Percentiles rank a stretch among this genome's conserved stretches.
These are phyloP conservation scores for Drosophila macrothrix DNA, from an alignment of 2,888 invertebrate genomes.

Conservation along the genomic window DNA sequence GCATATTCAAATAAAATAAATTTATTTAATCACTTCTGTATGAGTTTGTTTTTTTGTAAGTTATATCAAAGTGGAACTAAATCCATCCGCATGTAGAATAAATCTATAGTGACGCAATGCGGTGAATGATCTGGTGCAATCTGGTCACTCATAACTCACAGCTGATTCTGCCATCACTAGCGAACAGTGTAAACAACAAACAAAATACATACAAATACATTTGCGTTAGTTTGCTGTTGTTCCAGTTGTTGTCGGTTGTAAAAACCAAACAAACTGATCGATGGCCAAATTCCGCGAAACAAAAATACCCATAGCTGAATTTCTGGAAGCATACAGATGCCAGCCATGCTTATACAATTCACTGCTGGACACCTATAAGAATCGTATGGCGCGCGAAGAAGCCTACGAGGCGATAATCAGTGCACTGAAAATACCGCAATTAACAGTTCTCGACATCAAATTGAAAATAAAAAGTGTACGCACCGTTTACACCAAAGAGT, in stretches of 20 bases:
- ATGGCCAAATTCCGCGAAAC: slow-evolving; percentile 79
- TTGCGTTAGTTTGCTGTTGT: slow-evolving; percentile 22
- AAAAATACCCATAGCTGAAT: slow-evolving; percentile 78
- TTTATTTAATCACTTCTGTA: neutral
- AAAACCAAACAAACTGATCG: slow-evolving; percentile 10
- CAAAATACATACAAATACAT: slow-evolving; percentile 7
- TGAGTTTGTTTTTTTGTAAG: neutral
- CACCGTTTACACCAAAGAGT: slow-evolving; percentile 83
- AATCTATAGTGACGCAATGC: neutral
- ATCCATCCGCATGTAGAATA: neutral
- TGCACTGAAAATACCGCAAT: slow-evolving; percentile 74
- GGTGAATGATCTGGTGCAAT: neutral
- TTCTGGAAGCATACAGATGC: slow-evolving; percentile 79
- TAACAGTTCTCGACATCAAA: slow-evolving; percentile 81
- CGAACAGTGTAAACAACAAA: slow-evolving; percentile 33
- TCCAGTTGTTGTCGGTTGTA: slow-evolving; percentile 5
- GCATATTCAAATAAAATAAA: neutral
- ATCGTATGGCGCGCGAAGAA: slow-evolving; percentile 74
- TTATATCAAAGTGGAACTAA: too few species aligned
- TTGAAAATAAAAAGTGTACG: slow-evolving; percentile 84
- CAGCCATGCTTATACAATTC: slow-evolving; percentile 83
- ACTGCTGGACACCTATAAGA: slow-evolving; percentile 78
- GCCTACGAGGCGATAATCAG: slow-evolving; percentile 78
- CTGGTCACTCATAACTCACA: slow-evolving; percentile 9
- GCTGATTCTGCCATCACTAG: slow-evolving; percentile 38